Conservation (phyloP, 2,888 invertebrate species). For the Drosophila limbata region DNA sequence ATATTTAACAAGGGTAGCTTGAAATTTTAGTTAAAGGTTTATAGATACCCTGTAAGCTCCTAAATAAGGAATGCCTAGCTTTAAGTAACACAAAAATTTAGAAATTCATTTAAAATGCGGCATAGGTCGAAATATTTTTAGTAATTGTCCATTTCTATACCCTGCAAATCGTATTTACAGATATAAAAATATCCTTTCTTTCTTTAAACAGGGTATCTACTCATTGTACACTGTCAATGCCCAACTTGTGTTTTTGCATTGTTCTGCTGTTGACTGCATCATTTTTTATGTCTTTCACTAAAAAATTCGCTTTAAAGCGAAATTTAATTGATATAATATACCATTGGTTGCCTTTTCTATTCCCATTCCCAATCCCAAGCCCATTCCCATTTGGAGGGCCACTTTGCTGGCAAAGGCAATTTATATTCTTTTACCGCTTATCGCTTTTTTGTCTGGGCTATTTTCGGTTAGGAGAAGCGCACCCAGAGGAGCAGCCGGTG, state of each 20-base stretch:
- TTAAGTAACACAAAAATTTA: not conserved
- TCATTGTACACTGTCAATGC: not conserved
- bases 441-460: slow-evolving; percentile 44
- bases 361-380: slow-evolving; percentile 53
- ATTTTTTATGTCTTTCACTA: slow-evolving; percentile 28
- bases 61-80: not conserved
- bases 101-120: not conserved
- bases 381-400: slow-evolving; percentile 50
- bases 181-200: not conserved
- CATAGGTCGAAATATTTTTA: not conserved
- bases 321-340: slow-evolving; percentile 53
- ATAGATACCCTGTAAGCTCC: not conserved
- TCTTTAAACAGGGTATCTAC: slow-evolving; percentile 20
- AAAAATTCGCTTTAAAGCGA: slow-evolving; percentile 32
- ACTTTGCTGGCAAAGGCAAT: slow-evolving; percentile 50
- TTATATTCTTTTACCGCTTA: slow-evolving; percentile 53
- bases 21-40: not conserved
- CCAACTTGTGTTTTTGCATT: slow-evolving; percentile 20
- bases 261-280: slow-evolving; percentile 18
- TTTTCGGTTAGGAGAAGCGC: slow-evolving; percentile 32
- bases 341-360: slow-evolving; percentile 24
- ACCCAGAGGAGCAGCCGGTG: slow-evolving; percentile 42
- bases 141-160: too few relatives aligned
- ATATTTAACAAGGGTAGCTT: not conserved
- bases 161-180: too few relatives aligned